A percentile compares a stretch with the other conserved stretches of the same genome.
Evolutionary conservation across 2,797 vertebrate species (phyloP).

Genomic region (Pygocentrus nattereri): DNA sequence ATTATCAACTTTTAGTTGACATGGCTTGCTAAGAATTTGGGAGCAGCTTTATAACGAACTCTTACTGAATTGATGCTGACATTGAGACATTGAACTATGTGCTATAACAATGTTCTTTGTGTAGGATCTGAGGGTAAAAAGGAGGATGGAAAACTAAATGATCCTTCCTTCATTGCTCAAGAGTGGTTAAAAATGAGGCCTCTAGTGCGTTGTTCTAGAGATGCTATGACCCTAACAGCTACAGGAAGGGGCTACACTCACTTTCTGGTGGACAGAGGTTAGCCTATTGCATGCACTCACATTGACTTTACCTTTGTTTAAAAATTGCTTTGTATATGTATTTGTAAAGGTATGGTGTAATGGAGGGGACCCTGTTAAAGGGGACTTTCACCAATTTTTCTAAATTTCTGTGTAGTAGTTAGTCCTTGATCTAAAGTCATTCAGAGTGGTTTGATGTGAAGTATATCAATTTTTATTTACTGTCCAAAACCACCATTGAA

Average conservation of each 20-base stretch:
- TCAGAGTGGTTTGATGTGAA: too few relatives aligned
- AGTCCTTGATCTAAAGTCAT: too few relatives aligned
- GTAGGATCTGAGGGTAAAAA: slow-evolving; percentile 59
- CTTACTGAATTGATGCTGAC: background rate
- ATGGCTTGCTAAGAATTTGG: too few relatives aligned
- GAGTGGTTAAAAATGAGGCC: slow-evolving; percentile 70
- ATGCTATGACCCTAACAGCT: slow-evolving; percentile 73
- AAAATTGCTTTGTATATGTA: background rate
- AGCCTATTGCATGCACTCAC: background rate
- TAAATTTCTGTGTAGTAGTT: too few relatives aligned
- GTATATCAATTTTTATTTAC: too few relatives aligned
- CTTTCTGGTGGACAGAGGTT: slow-evolving; percentile 76
- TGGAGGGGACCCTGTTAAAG: too few relatives aligned
- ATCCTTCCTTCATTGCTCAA: slow-evolving; percentile 47
- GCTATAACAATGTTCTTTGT: background rate
- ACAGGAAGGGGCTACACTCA: slow-evolving; percentile 67
- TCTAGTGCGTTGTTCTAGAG: slow-evolving; percentile 68
- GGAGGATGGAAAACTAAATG: slow-evolving; percentile 57
- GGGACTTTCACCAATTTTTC: too few relatives aligned
- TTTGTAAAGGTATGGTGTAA: background rate
- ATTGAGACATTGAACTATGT: background rate
- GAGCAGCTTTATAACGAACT: too few relatives aligned
- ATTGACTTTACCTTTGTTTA: background rate
- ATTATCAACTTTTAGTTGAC: too few relatives aligned
- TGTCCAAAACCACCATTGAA: too few relatives aligned